Evolutionary conservation across 2,797 vertebrate species (phyloP), one percentile per base, ranked within the genome.

Genomic region (Labeo calbasu): DNA sequence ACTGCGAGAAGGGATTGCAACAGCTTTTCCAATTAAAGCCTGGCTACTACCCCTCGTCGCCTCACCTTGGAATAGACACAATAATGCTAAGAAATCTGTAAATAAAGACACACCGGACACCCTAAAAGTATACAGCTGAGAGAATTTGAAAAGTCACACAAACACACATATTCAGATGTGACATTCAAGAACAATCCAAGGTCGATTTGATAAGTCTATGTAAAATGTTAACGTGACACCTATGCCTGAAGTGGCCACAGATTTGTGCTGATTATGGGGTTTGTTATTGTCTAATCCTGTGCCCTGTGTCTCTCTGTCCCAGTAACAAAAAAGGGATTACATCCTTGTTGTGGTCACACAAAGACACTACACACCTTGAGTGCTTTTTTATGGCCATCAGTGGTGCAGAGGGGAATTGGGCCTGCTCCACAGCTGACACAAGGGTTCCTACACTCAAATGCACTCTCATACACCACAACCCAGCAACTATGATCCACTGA

Each of bases 401-500:
- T 10, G 75, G 84, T 89, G 46, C 81, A 81, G 65, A 79, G 57
- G 53, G 61, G 79, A 87, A 76, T 88, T 88, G 92, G 92, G 87
- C 61, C 57, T 86, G 68, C 87, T 92, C 88, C 91, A 93, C 90
- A 88, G 89, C 92, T 92, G 92, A 94, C 92, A 76, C 77, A 85
- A 93, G 88, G 91, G 92, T 89, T 92, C 90, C 92, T 92, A 90
- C 68, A 85, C 86, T 81, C 87, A 83, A 87, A 32, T 66, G 57
- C 71, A 69, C 76, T 70, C 51, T 70, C 61, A 77, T 51, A 61
- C 36, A 71, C 59, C 51, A 55, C 23, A 19, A 87, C 84, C 88
- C 88, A 91, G 89, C 87, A 79, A 70, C 88, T 92, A 92, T 92
- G 88, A 92, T 89, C 92, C 91, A 94, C 94, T 95, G 94, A 95